Percentiles rank a stretch among this genome's conserved stretches.
phyloP scores from a whole-genome alignment of 1,140 invertebrate species.

The Heliconius melpomene region DNA sequence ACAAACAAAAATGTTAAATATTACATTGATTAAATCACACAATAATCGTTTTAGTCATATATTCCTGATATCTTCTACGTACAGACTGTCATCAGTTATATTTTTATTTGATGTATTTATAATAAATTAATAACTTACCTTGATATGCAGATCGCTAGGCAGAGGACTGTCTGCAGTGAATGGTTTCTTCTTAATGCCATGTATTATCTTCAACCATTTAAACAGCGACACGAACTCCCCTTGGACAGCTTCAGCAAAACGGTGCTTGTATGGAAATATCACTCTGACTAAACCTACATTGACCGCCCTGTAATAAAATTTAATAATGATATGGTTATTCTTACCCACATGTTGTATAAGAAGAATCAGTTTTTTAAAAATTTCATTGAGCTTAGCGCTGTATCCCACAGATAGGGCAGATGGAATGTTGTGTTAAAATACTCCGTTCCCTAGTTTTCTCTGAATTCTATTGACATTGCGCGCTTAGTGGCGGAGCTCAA shows the following conservation, averaged over 20 bases:
- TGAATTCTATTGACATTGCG: too few relatives aligned
- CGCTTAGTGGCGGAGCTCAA: too few relatives aligned
- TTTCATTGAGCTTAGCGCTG: background rate
- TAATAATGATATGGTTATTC: background rate
- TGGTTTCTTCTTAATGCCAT: conserved; percentile 86
- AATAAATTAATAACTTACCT: conserved; percentile 80
- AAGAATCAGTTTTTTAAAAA: too few relatives aligned
- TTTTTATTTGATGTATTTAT: background rate
- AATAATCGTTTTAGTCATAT: too few relatives aligned
- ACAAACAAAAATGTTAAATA: too few relatives aligned
- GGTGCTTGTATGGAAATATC: conserved; percentile 95
- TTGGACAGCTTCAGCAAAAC: conserved; percentile 95
- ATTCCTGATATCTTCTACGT: too few relatives aligned
- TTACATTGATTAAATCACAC: too few relatives aligned
- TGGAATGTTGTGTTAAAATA: too few relatives aligned
- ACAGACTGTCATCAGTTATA: background rate
- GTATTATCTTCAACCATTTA: conserved; percentile 95
- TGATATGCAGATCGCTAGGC: conserved; percentile 93
- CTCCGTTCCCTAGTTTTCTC: too few relatives aligned
- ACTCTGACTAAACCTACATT: conserved; percentile 87
- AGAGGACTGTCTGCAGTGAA: conserved; percentile 86
- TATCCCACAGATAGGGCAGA: too few relatives aligned
- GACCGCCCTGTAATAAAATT: conserved; percentile 72
- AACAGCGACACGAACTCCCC: conserved; percentile 94
- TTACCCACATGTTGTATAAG: background rate